Percentiles rank a stretch among this genome's conserved stretches.
phyloP scores from a whole-genome alignment of 2,113 vertebrate genomes.

The Calyptomena viridis region DNA sequence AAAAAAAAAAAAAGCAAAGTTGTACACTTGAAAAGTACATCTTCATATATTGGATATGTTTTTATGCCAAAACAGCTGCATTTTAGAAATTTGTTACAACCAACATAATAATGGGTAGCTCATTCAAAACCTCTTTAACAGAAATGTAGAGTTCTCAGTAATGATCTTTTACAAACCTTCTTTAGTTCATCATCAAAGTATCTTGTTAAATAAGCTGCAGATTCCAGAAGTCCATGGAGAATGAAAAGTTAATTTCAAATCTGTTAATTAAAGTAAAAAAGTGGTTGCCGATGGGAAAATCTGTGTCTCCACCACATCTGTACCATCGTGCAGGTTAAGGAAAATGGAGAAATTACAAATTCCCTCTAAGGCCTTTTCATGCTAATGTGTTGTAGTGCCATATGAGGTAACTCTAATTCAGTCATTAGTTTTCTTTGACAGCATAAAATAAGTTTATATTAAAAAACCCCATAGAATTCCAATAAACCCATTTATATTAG shows the following conservation, averaged over 20 bases:
- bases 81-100: background rate
- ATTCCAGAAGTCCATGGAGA: background rate
- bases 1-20: background rate
- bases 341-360: background rate
- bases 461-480: background rate
- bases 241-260: conserved; percentile 21
- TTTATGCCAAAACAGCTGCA: background rate
- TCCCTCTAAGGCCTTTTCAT: background rate
- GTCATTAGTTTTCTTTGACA: background rate
- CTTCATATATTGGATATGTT: background rate
- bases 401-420: background rate
- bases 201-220: conserved; percentile 5
- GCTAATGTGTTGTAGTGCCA: background rate
- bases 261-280: conserved; percentile 28
- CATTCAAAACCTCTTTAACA: background rate
- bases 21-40: background rate
- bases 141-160: background rate
- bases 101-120: background rate
- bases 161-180: background rate
- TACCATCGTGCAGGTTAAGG: background rate
- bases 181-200: background rate
- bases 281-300: background rate
- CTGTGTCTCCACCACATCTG: background rate
- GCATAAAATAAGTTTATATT: background rate
- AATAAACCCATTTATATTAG: background rate